phyloP scores from a whole-genome alignment of 1,140 invertebrate genomes.

The Drepana arcuata region DNA sequence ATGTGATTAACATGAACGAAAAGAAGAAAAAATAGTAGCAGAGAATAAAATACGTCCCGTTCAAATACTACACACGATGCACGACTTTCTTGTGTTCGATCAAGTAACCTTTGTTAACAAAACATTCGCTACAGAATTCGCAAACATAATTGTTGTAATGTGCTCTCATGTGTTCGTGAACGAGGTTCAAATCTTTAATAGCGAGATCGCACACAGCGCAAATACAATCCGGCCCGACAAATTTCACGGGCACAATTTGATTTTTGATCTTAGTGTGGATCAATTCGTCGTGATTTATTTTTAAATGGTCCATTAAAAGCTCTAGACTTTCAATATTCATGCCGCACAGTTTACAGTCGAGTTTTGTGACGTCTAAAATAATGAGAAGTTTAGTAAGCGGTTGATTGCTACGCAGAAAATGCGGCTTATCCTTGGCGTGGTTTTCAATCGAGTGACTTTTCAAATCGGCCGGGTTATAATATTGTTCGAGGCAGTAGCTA shows the following conservation, averaged over 20 bases:
- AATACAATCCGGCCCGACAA: conserved; percentile 3
- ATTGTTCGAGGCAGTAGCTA: conserved; percentile 24
- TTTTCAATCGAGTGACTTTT: conserved; percentile 19
- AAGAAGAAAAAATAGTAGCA: too few species aligned
- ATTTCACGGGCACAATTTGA: conserved; percentile 16
- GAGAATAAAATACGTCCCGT: too few species aligned
- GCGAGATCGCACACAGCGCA: conserved; percentile 8
- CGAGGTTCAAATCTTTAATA: conserved; percentile 2
- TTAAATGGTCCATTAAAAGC: conserved; percentile 22
- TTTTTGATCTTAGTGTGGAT: conserved; percentile 26
- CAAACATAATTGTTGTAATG: conserved; percentile 23
- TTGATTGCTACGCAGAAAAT: conserved; percentile 7
- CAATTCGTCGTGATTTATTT: conserved; percentile 9
- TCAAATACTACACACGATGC: conserved; percentile 12
- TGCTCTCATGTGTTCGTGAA: conserved; percentile 17
- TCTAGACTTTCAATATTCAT: conserved; percentile 11
- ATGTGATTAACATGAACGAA: too few species aligned
- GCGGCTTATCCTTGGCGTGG: conserved; percentile 15
- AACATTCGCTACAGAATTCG: conserved; percentile 15
- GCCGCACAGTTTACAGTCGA: conserved; percentile 24
- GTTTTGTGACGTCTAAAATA: conserved; percentile 22
- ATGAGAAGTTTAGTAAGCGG: conserved; percentile 12
- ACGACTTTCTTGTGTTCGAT: conserved; percentile 21
- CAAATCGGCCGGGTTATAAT: conserved; percentile 19
- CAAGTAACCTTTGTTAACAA: conserved; percentile 15